Conservation (phyloP, 2,888 invertebrate species). For the Lordiphosa andalusiaca region DNA sequence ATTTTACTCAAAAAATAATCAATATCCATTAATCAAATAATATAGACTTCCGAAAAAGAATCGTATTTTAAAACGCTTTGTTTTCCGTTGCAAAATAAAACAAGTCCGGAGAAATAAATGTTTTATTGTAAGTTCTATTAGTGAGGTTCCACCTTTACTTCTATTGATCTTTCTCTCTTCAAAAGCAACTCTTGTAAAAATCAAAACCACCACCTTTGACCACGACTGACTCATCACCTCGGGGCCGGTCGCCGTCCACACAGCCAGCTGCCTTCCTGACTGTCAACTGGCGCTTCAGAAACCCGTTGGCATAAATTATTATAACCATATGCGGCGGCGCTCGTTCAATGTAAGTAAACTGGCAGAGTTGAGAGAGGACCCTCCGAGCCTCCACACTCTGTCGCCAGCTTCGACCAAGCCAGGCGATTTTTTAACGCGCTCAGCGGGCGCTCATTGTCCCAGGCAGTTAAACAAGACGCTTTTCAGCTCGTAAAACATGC, state of each 20-base stretch:
- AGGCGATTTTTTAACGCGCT: slow-evolving; percentile 69
- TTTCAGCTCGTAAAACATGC: slow-evolving; percentile 70
- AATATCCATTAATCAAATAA: too few relatives aligned
- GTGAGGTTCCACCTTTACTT: too few relatives aligned
- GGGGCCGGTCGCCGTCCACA: neutral
- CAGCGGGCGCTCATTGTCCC: slow-evolving; percentile 69
- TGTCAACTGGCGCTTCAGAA: slow-evolving; percentile 67
- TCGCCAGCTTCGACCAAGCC: slow-evolving; percentile 40
- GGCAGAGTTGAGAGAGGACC: slow-evolving; percentile 26
- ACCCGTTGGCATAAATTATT: slow-evolving; percentile 64
- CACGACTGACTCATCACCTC: slow-evolving; percentile 29
- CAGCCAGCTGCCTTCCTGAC: slow-evolving; percentile 36
- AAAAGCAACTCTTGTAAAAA: neutral
- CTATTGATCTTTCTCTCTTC: too few relatives aligned
- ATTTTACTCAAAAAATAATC: too few relatives aligned
- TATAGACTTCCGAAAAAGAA: too few relatives aligned
- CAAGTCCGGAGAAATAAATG: too few relatives aligned
- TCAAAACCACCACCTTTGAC: slow-evolving; percentile 38
- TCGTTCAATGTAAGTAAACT: slow-evolving; percentile 52
- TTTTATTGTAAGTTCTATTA: too few relatives aligned
- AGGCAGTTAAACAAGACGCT: slow-evolving; percentile 72
- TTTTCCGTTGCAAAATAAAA: too few relatives aligned
- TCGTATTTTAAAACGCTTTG: too few relatives aligned
- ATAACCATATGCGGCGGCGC: slow-evolving; percentile 46
- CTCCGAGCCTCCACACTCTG: slow-evolving; percentile 30